Percentiles rank a stretch among this genome's conserved stretches.
Evolutionary conservation across 2,797 vertebrate species (phyloP).

Genomic region (Staurois parvus): DNA sequence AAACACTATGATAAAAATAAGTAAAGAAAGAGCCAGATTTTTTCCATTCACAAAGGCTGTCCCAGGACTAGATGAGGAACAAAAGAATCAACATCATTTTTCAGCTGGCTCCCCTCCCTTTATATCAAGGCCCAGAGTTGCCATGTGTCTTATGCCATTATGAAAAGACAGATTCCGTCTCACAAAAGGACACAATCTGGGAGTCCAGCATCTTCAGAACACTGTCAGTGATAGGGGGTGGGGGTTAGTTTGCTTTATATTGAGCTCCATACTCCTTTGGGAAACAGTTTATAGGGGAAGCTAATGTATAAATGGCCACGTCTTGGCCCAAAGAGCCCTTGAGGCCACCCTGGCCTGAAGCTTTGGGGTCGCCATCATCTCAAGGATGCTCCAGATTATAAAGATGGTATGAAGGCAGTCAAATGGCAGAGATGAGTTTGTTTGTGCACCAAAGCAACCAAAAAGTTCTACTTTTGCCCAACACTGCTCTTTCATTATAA

Average conservation of each 20-base stretch:
- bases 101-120: constrained; percentile 65
- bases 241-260: too few relatives aligned
- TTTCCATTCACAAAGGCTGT: constrained; percentile 56
- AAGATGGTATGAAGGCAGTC: too few relatives aligned
- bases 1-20: constrained; percentile 53
- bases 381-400: too few relatives aligned
- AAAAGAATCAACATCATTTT: constrained; percentile 70
- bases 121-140: constrained; percentile 57
- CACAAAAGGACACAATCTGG: constrained; percentile 41
- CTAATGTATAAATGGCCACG: not conserved
- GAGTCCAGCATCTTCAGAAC: constrained; percentile 27
- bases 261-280: not conserved
- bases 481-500: too few relatives aligned
- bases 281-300: not conserved
- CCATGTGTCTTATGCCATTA: constrained; percentile 45
- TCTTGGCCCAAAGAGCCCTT: not conserved
- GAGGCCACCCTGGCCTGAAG: constrained; percentile 9
- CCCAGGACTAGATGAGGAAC: constrained; percentile 65
- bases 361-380: not conserved
- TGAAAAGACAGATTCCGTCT: not conserved
- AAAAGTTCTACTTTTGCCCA: too few relatives aligned
- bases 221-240: not conserved
- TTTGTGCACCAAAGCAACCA: too few relatives aligned
- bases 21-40: constrained; percentile 58
- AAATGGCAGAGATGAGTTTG: too few relatives aligned